Percentiles rank a stretch among this genome's conserved stretches.
These are phyloP conservation scores for Aegithalos caudatus DNA, from an alignment of 2,113 vertebrate genomes.

Conservation along the genomic window DNA sequence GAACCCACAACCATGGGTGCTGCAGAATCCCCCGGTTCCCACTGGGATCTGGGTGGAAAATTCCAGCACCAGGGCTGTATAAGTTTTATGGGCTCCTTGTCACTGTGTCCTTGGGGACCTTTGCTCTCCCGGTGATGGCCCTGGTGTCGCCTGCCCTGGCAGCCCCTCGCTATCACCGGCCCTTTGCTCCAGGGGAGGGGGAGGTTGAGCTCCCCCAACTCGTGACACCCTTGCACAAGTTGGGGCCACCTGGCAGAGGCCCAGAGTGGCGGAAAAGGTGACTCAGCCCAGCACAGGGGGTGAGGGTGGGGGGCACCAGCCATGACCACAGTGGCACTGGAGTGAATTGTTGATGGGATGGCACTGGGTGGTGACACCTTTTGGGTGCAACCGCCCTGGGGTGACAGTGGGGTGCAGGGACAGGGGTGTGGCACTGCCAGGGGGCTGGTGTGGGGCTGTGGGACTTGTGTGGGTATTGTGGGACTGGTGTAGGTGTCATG, in stretches of 20 bases:
- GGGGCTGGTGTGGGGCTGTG: background rate
- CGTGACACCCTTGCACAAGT: slow-evolving; percentile 6
- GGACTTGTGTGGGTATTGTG: accelerated
- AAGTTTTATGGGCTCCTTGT: slow-evolving; percentile 35
- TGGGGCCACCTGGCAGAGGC: background rate
- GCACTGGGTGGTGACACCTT: background rate
- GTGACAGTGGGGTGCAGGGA: background rate
- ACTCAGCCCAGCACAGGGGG: background rate
- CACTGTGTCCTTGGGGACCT: background rate
- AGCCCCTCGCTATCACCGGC: background rate
- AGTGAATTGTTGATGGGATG: accelerated
- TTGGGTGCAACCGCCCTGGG: no score
- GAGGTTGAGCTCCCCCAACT: background rate
- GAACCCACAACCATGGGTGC: background rate
- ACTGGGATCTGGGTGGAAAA: background rate
- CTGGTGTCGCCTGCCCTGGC: background rate
- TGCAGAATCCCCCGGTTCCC: background rate
- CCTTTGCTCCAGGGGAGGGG: background rate
- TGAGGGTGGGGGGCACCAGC: background rate
- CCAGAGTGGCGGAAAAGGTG: background rate
- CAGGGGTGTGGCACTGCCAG: background rate
- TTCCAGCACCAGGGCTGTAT: background rate
- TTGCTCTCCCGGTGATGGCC: background rate
- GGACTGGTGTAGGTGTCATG: accelerated
- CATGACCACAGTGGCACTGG: accelerated